Conservation (phyloP, 2,113 vertebrate species). For the Cinclus mexicanus region DNA sequence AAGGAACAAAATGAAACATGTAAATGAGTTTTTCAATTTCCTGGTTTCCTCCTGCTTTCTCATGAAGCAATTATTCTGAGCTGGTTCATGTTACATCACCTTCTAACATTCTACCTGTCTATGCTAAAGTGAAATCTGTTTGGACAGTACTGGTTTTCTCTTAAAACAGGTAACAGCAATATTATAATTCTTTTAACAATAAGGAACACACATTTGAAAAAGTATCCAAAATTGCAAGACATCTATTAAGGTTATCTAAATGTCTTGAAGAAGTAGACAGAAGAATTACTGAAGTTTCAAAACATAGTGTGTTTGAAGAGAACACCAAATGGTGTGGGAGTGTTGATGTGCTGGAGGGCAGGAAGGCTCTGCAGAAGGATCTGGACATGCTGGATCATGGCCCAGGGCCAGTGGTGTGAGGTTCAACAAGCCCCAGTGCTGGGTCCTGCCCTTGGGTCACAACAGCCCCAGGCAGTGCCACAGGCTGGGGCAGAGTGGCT, state of each 20-base stretch:
- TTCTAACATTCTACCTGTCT: background rate
- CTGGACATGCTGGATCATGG: background rate
- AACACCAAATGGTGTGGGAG: fast-evolving
- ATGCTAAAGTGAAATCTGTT: background rate
- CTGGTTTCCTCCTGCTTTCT: background rate
- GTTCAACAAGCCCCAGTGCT: background rate
- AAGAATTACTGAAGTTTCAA: background rate
- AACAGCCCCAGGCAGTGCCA: background rate
- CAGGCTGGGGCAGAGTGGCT: background rate
- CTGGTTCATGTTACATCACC: background rate
- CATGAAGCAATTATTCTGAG: background rate
- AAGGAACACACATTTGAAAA: background rate
- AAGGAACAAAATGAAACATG: background rate
- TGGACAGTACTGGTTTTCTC: background rate
- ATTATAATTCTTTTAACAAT: background rate
- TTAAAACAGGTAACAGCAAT: background rate
- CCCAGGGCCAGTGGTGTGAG: fast-evolving
- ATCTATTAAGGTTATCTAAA: background rate
- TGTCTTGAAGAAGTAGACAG: background rate
- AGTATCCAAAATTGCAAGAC: background rate
- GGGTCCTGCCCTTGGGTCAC: background rate
- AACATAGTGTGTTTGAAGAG: background rate
- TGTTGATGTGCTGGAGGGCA: background rate
- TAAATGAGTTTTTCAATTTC: background rate
- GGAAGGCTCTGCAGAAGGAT: background rate